Base-by-base conservation (phyloP, 2,113 vertebrate genomes). In the Excalfactoria chinensis region DNA sequence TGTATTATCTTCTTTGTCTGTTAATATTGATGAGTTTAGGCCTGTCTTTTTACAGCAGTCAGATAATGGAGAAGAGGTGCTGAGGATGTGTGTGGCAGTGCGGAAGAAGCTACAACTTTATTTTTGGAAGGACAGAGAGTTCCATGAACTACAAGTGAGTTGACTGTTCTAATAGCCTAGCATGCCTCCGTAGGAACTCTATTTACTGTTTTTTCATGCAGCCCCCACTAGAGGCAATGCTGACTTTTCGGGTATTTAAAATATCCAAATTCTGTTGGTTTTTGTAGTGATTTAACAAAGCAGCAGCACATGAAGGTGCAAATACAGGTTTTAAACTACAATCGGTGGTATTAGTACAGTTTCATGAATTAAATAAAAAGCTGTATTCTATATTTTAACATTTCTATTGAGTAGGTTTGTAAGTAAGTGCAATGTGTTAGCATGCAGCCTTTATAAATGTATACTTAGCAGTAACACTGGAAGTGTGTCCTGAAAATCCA, bases 121-220 rank as follows among this genome's bases (percentile, higher is more conserved):
- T 97, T 99, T 98, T 97, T 99, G 99, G 99, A 99, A 99, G 92
- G 99, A 99, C 91, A 96, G 99, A 69, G 99, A 99, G 41, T 99
- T 99, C 89, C 97, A 99, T 41, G 99, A 99, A 37, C 94, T 99
- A 20, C 99, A 99, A 98, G 88, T 94, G 75, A 73, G 83, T 62
- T 69, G 8, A 9, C 21, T 84, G 58, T 46, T 73, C 67, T 41
- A 76, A 15, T 69, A 16, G 68, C 37, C 30, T 63, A 11, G 21
- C 5, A 0, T 51, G 12, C 25, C 19, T 82, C n/a, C n/a, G 1
- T 20, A 41, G 34, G 43, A 44, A 46, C 15, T 13, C 26, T 66
- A 34, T 66, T 83, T 17, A 11, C 13, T 82, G 16, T 26, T 66
- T 34, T 46, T 35, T 23, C 26, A 0, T 46, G 49, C 23, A 58